Base-by-base conservation (phyloP, 1,140 invertebrate species). In the Saccostrea glomerata region DNA sequence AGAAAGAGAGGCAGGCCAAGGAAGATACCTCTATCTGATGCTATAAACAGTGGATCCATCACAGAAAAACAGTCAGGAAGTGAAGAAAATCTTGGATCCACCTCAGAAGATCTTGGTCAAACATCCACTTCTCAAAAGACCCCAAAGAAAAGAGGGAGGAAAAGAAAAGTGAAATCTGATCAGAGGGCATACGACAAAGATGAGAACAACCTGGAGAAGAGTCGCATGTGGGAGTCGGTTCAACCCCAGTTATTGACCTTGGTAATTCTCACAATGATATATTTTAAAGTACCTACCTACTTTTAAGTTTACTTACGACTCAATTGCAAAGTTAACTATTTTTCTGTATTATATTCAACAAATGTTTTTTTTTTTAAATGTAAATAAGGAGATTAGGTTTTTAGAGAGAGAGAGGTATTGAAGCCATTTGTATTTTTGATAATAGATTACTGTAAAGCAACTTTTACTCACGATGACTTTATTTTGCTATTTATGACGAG, bases 91-190 rank as follows among this genome's bases (percentile, higher is more conserved):
- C 11, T 77, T 77, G 70, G 70, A 77, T 77, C 70, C 25, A 30
- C 70, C 70, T 2, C 70, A 77, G 30, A 77, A 15, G 30, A 77
- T 36, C 23, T 11, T 30, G 23, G 23, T 15, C 12, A 77, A 30
- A 77, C 25, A 77, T 23, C 23, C 13, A 77, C 25, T 36, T 12
- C 82, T 17, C 82, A 55, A n/a, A 84, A 23, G 30, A 0, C n/a
- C 12, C 82, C 17, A 54, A 84, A 84, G 82, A 84, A 25, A 54
- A 84, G 23, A 55, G 55, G 82, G 40, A 84, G 82, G 47, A 84
- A 56, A 56, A 84, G 40, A n/a, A 55, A 56, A 85, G 2, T 40
- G 25, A 85, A 60, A 63, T 4, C 23, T 23, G 58, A 58, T 12
- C 11, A 23, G n/a, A n/a, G 40, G 12, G 58, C 30, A 30, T 85